Evolutionary conservation across 2,113 vertebrate genomes (phyloP), one percentile per base, ranked within the genome.

Genomic region (Chaetorhynchus papuensis): DNA sequence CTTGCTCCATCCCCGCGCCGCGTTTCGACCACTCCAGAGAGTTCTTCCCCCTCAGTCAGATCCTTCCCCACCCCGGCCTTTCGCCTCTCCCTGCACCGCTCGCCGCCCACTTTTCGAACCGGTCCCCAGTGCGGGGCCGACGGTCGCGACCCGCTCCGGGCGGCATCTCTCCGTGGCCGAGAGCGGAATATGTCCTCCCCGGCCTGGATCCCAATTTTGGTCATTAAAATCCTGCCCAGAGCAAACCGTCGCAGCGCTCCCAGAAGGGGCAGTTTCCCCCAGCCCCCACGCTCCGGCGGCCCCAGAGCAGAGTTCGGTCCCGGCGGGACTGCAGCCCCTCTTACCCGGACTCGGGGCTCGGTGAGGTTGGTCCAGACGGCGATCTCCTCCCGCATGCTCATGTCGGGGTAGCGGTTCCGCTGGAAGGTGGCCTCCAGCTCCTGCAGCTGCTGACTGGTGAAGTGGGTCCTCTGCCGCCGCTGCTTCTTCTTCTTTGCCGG

Each of bases 351-450:
- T 94, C 99, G 98, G 54, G 99, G 99, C 97, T 99, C 99, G 3
- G 99, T 99, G 94, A 99, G 98, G 97, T 99, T 99, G 97, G 99
- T 99, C 99, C 99, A 99, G 66, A 99, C 99, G 2, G 99, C 99
- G 92, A 99, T 99, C 98, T 99, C 99, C 98, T 99, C 99, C 85
- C 99, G 82, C 98, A 99, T 99, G 97, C 99, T 99, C 99, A 99
- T 99, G 96, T 99, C 99, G 8, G 99, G 99, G 95, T 99, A 99
- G 83, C 99, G 99, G 97, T 99, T 99, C 95, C 99, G 93, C 97
- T 99, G 99, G 97, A 99, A 99, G 33, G 99, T 99, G 94, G 99
- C 98, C 79, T 99, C 99, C 93, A 99, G 98, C 98, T 99, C 99
- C 96, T 99, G 99, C 86, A 99, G 97, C 98, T 99, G 99, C 96